Conservation (phyloP, 1,140 invertebrate genomes). For the Stegodyphus dumicola region DNA sequence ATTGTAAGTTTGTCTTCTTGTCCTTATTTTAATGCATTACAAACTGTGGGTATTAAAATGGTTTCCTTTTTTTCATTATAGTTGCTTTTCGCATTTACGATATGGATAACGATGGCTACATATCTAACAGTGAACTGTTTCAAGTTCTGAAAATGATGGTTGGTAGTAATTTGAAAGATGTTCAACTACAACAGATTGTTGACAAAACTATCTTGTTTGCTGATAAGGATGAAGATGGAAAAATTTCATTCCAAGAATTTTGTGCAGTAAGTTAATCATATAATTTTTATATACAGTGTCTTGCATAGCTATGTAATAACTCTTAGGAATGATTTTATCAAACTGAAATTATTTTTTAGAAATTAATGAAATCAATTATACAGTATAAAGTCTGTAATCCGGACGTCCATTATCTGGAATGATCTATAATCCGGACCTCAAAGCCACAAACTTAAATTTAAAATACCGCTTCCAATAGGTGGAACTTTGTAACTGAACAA, state of each 20-base stretch:
- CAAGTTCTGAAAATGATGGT: conserved; percentile 99
- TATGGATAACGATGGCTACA: conserved; percentile 99
- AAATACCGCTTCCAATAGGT: too few relatives aligned
- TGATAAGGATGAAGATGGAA: conserved; percentile 95
- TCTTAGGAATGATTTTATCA: too few relatives aligned
- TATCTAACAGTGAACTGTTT: conserved; percentile 98
- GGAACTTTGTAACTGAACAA: too few relatives aligned
- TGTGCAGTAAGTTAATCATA: conserved; percentile 73
- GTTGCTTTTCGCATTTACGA: conserved; percentile 99
- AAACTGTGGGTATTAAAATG: too few relatives aligned
- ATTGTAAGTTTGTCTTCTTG: too few relatives aligned
- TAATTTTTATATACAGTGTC: neutral
- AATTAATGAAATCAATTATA: too few relatives aligned
- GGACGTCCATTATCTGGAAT: too few relatives aligned
- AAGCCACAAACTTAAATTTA: too few relatives aligned
- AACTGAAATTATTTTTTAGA: too few relatives aligned
- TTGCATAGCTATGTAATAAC: neutral
- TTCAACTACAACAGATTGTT: conserved; percentile 94
- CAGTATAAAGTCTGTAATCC: too few relatives aligned
- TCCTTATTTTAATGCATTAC: too few relatives aligned
- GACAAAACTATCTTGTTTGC: conserved; percentile 96
- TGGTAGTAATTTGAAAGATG: conserved; percentile 94
- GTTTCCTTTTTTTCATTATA: conserved; percentile 62
- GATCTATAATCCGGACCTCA: too few relatives aligned
- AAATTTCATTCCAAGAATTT: conserved; percentile 96